These are phyloP conservation scores for Syrista parreyssii DNA, from an alignment of 2,888 invertebrate genomes.

Conservation along the genomic window DNA sequence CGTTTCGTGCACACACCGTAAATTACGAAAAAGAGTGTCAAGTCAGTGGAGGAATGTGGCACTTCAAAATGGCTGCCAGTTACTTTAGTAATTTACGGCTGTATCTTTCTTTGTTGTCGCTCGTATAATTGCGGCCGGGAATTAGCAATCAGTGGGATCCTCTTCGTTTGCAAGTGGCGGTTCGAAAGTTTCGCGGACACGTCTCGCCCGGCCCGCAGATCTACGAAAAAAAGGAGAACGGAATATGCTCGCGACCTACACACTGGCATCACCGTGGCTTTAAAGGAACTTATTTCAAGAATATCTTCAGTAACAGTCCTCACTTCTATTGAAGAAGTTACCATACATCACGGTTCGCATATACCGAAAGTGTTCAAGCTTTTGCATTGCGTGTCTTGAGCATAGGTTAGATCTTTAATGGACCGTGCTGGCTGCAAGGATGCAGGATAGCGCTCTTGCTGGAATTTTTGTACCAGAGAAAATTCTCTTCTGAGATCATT, in stretches of 20 bases:
- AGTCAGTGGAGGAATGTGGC: slow-evolving; percentile 73
- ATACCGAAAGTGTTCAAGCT: background rate
- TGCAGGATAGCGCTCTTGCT: slow-evolving; percentile 11
- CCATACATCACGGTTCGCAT: background rate
- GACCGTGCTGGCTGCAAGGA: slow-evolving; percentile 24
- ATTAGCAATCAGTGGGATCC: slow-evolving; percentile 35
- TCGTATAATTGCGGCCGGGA: slow-evolving; percentile 44
- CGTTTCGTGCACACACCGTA: slow-evolving; percentile 36
- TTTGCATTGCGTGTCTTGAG: slow-evolving; percentile 21
- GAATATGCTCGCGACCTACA: slow-evolving; percentile 51
- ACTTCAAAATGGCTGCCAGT: slow-evolving; percentile 81
- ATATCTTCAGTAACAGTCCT: slow-evolving; percentile 9
- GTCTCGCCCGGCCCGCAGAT: slow-evolving; percentile 33
- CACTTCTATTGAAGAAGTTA: background rate
- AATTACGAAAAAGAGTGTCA: slow-evolving; percentile 62
- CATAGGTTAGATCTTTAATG: slow-evolving; percentile 36
- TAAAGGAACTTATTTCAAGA: slow-evolving; percentile 39
- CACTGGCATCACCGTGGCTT: slow-evolving; percentile 30
- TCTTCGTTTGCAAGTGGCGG: slow-evolving; percentile 41
- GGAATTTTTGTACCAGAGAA: background rate
- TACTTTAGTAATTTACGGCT: slow-evolving; percentile 66
- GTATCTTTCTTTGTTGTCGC: slow-evolving; percentile 65
- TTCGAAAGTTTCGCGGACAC: slow-evolving; percentile 38
- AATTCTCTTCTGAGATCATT: background rate
- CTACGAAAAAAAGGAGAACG: slow-evolving; percentile 44